Conservation (phyloP, 2,797 vertebrate genomes). For the Sebastes minor region DNA sequence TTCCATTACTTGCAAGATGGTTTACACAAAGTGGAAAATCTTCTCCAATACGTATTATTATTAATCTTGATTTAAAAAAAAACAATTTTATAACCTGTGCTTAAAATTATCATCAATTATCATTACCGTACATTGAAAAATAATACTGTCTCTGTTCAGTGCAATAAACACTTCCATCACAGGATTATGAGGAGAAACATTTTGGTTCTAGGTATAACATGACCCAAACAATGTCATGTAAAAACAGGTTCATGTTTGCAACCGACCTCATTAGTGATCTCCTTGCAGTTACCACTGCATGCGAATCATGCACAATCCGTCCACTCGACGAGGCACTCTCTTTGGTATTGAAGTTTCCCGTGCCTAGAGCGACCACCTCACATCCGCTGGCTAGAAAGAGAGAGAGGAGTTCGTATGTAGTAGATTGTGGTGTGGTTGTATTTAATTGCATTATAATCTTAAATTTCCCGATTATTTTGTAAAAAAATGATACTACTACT, state of each 20-base stretch:
- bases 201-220: background rate
- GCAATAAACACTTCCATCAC: background rate
- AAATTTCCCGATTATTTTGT: too few relatives aligned
- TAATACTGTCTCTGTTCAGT: background rate
- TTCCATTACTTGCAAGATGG: background rate
- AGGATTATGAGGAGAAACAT: background rate
- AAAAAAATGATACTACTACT: too few relatives aligned
- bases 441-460: too few relatives aligned
- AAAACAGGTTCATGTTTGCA: background rate
- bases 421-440: too few relatives aligned
- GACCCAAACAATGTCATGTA: background rate
- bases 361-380: constrained; percentile 92
- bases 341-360: constrained; percentile 88
- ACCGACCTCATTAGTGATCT: constrained; percentile 92
- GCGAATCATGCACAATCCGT: constrained; percentile 90
- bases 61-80: background rate
- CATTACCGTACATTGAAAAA: background rate
- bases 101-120: background rate
- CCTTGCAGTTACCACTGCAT: constrained; percentile 89
- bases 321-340: constrained; percentile 77
- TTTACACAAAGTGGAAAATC: background rate
- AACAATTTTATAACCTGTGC: background rate
- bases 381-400: constrained; percentile 59
- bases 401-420: background rate
- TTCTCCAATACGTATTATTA: background rate